These are phyloP conservation scores for Disparrhopalites patrizii DNA, from an alignment of 2,888 invertebrate genomes.

Conservation along the genomic window DNA sequence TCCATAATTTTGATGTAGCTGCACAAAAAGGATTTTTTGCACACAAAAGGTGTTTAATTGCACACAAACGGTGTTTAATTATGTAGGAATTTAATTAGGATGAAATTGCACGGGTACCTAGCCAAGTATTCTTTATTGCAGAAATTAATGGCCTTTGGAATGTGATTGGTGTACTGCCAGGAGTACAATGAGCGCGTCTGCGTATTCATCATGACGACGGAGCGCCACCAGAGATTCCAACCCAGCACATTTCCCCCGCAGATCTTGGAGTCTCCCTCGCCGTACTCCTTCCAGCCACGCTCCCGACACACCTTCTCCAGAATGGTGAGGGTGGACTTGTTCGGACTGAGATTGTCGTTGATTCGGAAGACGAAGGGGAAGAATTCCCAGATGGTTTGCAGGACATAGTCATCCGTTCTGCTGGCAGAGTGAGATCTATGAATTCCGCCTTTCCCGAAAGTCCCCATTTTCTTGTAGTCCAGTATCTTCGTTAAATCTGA, in stretches of 20 bases:
- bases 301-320: constrained; percentile 65
- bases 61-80: background rate
- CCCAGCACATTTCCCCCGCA: constrained; percentile 55
- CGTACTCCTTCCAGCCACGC: constrained; percentile 74
- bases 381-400: constrained; percentile 24
- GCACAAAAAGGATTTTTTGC: background rate
- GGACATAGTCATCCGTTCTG: too few relatives aligned
- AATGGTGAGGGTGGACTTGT: constrained; percentile 30
- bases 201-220: constrained; percentile 66
- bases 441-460: too few relatives aligned
- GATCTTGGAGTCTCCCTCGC: constrained; percentile 55
- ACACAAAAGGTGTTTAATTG: background rate
- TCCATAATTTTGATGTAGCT: constrained; percentile 66
- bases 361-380: constrained; percentile 41
- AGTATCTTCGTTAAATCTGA: too few relatives aligned
- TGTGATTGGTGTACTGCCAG: constrained; percentile 76
- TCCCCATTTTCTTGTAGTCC: too few relatives aligned
- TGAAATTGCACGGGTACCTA: too few relatives aligned
- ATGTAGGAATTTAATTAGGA: background rate
- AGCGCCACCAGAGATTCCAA: constrained; percentile 79
- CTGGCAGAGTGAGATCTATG: too few relatives aligned
- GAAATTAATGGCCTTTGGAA: constrained; percentile 77
- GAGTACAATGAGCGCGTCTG: constrained; percentile 62
- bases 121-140: constrained; percentile 78
- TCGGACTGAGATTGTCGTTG: constrained; percentile 29